Conservation (phyloP, 37 sponge, comb jelly and placozoan genomes). For the Ianthella basta region DNA sequence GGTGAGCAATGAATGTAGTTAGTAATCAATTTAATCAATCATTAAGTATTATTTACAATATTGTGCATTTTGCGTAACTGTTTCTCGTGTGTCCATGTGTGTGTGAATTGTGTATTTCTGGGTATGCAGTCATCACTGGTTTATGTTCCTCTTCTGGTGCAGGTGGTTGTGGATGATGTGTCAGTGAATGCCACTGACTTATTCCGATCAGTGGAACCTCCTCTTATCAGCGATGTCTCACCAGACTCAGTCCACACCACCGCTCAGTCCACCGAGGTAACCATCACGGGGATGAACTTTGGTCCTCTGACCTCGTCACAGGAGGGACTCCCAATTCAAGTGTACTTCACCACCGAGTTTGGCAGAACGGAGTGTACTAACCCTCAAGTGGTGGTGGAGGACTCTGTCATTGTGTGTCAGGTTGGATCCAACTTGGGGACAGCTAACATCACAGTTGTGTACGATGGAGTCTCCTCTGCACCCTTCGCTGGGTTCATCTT, state of each 20-base stretch:
- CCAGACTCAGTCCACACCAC: slow-evolving; percentile 69
- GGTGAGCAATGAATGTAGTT: slow-evolving; percentile 13
- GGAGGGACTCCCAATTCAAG: slow-evolving; percentile 43
- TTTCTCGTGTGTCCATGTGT: too few species aligned
- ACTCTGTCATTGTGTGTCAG: slow-evolving; percentile 59
- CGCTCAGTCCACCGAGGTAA: slow-evolving; percentile 38
- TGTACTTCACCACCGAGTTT: slow-evolving; percentile 53
- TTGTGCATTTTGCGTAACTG: too few species aligned
- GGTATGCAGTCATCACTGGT: too few species aligned
- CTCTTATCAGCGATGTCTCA: slow-evolving; percentile 47
- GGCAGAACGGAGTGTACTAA: slow-evolving; percentile 54
- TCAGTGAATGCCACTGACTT: slow-evolving; percentile 17
- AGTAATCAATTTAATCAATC: too few species aligned
- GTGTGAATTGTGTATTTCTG: too few species aligned
- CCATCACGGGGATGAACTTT: slow-evolving; percentile 75
- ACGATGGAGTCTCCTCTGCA: slow-evolving; percentile 57
- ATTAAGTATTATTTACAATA: too few species aligned
- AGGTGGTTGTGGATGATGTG: slow-evolving; percentile 72
- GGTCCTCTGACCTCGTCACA: slow-evolving; percentile 74
- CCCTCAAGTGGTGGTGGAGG: slow-evolving; percentile 55
- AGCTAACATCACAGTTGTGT: slow-evolving; percentile 65
- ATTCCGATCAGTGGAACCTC: slow-evolving; percentile 61
- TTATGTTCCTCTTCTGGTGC: too few species aligned
- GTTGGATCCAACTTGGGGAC: slow-evolving; percentile 78
- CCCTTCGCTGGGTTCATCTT: slow-evolving; percentile 52